These are phyloP conservation scores for Ammodytes dubius DNA, from an alignment of 2,113 vertebrate genomes.

Conservation along the genomic window DNA sequence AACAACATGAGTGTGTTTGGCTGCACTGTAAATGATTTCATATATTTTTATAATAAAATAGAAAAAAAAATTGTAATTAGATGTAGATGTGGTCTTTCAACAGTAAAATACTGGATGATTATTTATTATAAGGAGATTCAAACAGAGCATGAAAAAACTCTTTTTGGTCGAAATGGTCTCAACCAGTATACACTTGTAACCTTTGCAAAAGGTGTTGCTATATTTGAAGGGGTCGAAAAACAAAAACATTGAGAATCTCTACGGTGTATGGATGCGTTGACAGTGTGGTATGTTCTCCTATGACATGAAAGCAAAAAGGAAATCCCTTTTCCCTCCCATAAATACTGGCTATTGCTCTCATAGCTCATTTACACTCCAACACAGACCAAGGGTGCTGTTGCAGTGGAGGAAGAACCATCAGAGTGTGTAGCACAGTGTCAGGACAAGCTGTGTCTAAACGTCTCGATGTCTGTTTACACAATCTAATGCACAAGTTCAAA, in stretches of 20 bases:
- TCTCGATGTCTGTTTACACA: constrained; percentile 83
- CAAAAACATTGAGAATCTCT: background rate
- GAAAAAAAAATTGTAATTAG: background rate
- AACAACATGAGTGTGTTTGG: background rate
- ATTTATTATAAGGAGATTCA: background rate
- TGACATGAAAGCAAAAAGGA: constrained; percentile 25
- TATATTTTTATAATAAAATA: background rate
- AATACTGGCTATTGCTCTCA: constrained; percentile 19
- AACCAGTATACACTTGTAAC: background rate
- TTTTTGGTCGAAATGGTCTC: background rate
- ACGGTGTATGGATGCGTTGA: background rate
- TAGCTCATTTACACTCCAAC: constrained; percentile 35
- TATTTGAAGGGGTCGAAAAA: background rate
- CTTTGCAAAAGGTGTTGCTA: background rate
- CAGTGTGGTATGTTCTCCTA: background rate
- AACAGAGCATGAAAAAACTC: background rate
- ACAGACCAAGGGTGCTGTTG: constrained; percentile 31
- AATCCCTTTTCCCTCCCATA: constrained; percentile 17
- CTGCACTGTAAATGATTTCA: background rate
- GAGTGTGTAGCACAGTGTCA: constrained; percentile 75
- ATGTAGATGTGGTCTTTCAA: background rate
- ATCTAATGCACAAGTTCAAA: constrained; percentile 86
- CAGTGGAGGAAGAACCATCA: constrained; percentile 51
- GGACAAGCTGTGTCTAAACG: constrained; percentile 78
- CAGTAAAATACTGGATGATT: too few species aligned